These are phyloP conservation scores for Clistopyga incitator DNA, from an alignment of 2,888 invertebrate species.

Conservation along the genomic window DNA sequence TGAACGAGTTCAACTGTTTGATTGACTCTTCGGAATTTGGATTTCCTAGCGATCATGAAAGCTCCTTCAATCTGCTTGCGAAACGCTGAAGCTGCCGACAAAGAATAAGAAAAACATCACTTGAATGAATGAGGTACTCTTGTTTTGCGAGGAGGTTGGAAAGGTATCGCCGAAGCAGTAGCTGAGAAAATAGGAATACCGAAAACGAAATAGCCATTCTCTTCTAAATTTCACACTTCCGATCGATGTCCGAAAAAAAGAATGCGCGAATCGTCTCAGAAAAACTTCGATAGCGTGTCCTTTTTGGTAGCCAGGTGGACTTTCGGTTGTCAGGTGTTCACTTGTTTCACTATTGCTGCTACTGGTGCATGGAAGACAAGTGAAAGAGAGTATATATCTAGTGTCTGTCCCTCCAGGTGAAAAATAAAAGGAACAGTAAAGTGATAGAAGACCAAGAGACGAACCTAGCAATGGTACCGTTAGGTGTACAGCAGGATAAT, in stretches of 20 bases:
- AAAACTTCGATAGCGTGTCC: conserved; percentile 23
- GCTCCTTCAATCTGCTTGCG: neutral
- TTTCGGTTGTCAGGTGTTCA: conserved; percentile 26
- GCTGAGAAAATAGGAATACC: conserved; percentile 10
- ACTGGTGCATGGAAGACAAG: conserved; percentile 1
- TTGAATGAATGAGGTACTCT: conserved; percentile 30
- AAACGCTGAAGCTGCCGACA: neutral
- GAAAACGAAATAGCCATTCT: conserved; percentile 3
- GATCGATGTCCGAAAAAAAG: conserved; percentile 48
- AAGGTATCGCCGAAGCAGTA: conserved; percentile 16
- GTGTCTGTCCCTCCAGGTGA: conserved; percentile 18
- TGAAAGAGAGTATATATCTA: conserved; percentile 11
- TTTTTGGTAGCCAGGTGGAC: conserved; percentile 28
- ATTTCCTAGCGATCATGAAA: conserved; percentile 6
- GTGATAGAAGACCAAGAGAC: conserved; percentile 43
- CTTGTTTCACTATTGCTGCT: conserved; percentile 7
- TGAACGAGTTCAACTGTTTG: neutral
- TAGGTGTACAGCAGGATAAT: conserved; percentile 71
- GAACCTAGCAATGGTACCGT: conserved; percentile 36
- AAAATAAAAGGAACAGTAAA: conserved; percentile 45
- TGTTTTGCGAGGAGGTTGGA: neutral
- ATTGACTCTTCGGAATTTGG: neutral
- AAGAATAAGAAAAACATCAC: neutral
- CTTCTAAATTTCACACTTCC: conserved; percentile 52
- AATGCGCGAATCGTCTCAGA: conserved; percentile 36